These are phyloP conservation scores for Grammatotria lemairii DNA, from an alignment of 2,113 vertebrate species.

Conservation along the genomic window DNA sequence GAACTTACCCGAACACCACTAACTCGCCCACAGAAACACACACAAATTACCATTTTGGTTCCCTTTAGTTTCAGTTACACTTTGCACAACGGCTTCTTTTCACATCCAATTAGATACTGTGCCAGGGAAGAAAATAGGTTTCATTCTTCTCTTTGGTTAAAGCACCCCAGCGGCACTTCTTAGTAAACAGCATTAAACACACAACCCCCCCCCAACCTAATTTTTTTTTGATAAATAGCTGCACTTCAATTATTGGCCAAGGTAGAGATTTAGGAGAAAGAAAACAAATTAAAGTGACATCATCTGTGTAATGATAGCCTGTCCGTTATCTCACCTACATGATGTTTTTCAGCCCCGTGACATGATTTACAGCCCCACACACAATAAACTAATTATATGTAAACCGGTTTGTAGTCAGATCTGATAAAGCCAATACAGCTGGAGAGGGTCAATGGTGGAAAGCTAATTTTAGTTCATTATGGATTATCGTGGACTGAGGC, in stretches of 20 bases:
- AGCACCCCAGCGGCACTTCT: neutral
- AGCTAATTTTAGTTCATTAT: conserved; percentile 34
- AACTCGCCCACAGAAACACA: neutral
- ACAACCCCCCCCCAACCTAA: neutral
- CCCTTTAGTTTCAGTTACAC: neutral
- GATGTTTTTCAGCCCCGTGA: conserved; percentile 49
- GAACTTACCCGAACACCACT: neutral
- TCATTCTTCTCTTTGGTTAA: neutral
- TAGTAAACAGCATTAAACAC: neutral
- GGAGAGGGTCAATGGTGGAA: conserved; percentile 26
- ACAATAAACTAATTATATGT: conserved; percentile 60
- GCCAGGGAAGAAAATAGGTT: neutral
- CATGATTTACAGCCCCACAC: conserved; percentile 60
- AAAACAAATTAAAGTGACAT: conserved; percentile 31
- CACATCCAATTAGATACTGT: neutral
- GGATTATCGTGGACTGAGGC: conserved; percentile 16
- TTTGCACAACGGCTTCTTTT: neutral
- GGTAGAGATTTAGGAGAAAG: neutral
- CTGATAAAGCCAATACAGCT: conserved; percentile 43
- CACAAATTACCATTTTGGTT: neutral
- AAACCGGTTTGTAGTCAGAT: conserved; percentile 45
- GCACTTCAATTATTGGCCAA: conserved; percentile 36
- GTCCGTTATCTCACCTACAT: conserved; percentile 51
- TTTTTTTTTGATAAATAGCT: conserved; percentile 28
- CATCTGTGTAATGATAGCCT: conserved; percentile 49